A percentile compares a stretch with the other conserved stretches of the same genome.
Evolutionary conservation across 2,888 invertebrate species (phyloP).

Genomic region (Meloe dianella): DNA sequence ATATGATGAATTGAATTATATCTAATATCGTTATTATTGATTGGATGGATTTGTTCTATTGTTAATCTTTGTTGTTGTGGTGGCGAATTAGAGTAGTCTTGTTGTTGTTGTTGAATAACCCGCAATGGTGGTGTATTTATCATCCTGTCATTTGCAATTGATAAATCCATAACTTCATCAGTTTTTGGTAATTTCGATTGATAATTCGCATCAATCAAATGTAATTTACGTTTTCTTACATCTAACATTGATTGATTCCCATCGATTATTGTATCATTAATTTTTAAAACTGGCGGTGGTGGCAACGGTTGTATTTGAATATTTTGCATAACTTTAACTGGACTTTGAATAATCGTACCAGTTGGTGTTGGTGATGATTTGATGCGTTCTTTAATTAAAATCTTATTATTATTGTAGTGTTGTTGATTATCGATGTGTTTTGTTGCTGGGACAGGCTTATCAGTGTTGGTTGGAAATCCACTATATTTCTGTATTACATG

Average conservation of each 20-base stretch:
- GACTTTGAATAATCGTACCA: slow-evolving; percentile 1
- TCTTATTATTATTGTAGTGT: background rate
- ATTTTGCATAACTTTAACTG: slow-evolving; percentile 13
- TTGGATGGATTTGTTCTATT: slow-evolving; percentile 12
- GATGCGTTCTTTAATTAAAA: background rate
- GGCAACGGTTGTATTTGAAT: slow-evolving; percentile 1
- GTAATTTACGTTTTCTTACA: slow-evolving; percentile 31
- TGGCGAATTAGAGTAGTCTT: background rate
- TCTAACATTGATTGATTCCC: slow-evolving; percentile 20
- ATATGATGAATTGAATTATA: slow-evolving; percentile 18
- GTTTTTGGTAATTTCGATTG: slow-evolving; percentile 46
- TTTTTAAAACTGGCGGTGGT: slow-evolving; percentile 42
- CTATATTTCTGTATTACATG: slow-evolving; percentile 52
- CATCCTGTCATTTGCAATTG: slow-evolving; percentile 35
- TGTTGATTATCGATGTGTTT: background rate
- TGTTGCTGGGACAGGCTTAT: background rate
- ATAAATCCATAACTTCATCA: slow-evolving; percentile 57
- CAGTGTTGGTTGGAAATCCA: slow-evolving; percentile 7
- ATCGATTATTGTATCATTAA: slow-evolving; percentile 45
- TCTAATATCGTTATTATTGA: slow-evolving; percentile 7
- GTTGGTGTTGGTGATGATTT: background rate
- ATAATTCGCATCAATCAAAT: slow-evolving; percentile 21
- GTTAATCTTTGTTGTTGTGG: slow-evolving; percentile 9
- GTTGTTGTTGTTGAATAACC: background rate
- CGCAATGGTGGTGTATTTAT: background rate